phyloP scores from a whole-genome alignment of 2,797 vertebrate genomes.

The Coccyzus lansbergi region DNA sequence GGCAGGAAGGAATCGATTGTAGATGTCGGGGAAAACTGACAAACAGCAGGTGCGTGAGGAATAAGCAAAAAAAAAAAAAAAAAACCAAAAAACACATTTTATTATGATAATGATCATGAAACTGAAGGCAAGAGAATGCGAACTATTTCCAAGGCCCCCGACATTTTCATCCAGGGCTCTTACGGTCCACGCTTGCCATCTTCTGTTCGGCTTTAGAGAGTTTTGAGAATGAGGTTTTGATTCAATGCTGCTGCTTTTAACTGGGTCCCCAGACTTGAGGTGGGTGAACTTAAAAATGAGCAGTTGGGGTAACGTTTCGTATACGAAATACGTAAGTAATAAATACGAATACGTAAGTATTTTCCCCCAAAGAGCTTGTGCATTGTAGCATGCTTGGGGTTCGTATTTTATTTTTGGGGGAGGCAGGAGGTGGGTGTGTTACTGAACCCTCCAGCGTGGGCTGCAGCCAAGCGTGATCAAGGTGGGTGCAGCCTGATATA shows the following conservation, averaged over 20 bases:
- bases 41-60: conserved; percentile 63
- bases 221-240: neutral
- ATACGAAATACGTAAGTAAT: too few relatives aligned
- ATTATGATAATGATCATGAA: conserved; percentile 65
- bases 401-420: neutral
- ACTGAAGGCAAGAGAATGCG: conserved; percentile 59
- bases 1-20: neutral
- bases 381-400: accelerated
- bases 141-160: conserved; percentile 51
- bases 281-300: neutral
- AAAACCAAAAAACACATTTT: too few relatives aligned
- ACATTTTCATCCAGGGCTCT: neutral
- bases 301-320: neutral
- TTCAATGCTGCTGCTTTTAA: neutral
- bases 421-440: neutral
- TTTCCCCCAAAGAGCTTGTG: neutral
- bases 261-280: neutral
- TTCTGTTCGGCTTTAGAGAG: conserved; percentile 15
- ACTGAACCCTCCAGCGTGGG: neutral
- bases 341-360: too few relatives aligned
- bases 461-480: neutral
- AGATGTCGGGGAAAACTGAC: conserved; percentile 37
- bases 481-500: neutral
- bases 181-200: neutral
- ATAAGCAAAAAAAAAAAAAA: conserved; percentile 53